Evolutionary conservation across 35 echinoderm and acorn worm genomes (phyloP).

Genomic region (Ophiothrix spiculata): DNA sequence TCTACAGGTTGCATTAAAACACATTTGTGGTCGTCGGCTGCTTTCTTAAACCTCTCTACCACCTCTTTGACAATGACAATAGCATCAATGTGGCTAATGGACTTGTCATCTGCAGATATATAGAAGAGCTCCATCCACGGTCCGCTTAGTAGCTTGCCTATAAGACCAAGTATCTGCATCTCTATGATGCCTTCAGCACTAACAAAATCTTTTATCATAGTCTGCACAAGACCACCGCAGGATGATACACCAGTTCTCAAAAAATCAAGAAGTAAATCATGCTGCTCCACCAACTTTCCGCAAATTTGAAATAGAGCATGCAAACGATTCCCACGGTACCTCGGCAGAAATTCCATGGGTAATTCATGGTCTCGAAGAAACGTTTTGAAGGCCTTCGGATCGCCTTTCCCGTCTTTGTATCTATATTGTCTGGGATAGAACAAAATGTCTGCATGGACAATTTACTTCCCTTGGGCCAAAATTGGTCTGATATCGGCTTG

Average conservation of each 20-base stretch:
- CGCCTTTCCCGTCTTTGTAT: constrained; percentile 40
- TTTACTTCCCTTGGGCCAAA: no score
- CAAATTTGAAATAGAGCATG: no score
- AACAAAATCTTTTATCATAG: not conserved
- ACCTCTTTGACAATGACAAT: no score
- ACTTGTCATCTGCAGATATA: not conserved
- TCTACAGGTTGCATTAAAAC: no score
- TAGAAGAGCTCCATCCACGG: not conserved
- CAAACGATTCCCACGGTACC: no score
- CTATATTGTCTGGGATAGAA: constrained; percentile 12
- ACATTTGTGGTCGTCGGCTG: no score
- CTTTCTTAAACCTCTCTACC: no score
- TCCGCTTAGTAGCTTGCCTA: not conserved
- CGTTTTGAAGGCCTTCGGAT: constrained; percentile 31
- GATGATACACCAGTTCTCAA: not conserved
- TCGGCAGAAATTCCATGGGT: not conserved
- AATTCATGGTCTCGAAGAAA: not conserved
- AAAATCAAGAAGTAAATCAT: not conserved
- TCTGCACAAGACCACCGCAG: not conserved
- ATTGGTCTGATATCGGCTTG: no score
- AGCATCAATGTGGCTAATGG: no score
- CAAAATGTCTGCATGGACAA: constrained; percentile 3
- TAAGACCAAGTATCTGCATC: not conserved
- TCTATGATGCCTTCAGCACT: not conserved
- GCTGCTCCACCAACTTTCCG: no score